These are phyloP conservation scores for Sinotaia quadrata DNA, from an alignment of 2,888 invertebrate genomes.

Conservation along the genomic window DNA sequence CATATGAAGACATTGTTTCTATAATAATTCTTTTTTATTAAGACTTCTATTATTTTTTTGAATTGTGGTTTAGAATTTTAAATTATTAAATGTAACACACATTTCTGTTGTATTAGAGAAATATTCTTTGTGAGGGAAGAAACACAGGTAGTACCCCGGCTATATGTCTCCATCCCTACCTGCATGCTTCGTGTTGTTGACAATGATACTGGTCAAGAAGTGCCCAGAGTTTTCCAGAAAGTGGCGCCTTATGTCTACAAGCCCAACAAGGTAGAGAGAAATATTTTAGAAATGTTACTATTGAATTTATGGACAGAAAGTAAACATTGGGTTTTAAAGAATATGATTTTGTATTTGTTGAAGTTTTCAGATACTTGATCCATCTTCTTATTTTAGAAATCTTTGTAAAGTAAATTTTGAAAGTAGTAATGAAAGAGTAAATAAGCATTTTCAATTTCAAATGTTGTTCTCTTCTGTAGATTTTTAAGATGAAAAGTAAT, in stretches of 20 bases:
- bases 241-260: constrained; percentile 71
- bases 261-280: constrained; percentile 65
- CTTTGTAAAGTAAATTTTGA: too few relatives aligned
- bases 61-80: background rate
- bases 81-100: too few relatives aligned
- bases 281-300: background rate
- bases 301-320: too few relatives aligned
- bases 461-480: too few relatives aligned
- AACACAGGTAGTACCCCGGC: constrained; percentile 68
- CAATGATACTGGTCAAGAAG: constrained; percentile 71
- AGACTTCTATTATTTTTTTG: background rate
- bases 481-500: too few relatives aligned
- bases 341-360: too few relatives aligned
- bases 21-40: background rate
- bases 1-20: too few relatives aligned
- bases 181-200: constrained; percentile 71
- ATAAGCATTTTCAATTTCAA: too few relatives aligned
- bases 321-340: too few relatives aligned
- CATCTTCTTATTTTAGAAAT: too few relatives aligned
- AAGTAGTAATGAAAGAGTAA: too few relatives aligned
- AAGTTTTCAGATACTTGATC: too few relatives aligned
- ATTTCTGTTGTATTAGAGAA: constrained; percentile 63
- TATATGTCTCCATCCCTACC: constrained; percentile 67
- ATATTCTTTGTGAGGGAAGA: constrained; percentile 69
- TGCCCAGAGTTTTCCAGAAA: constrained; percentile 71